Evolutionary conservation across 2,888 invertebrate species (phyloP), one percentile per base, ranked within the genome.

Genomic region (Agrotis clavis): DNA sequence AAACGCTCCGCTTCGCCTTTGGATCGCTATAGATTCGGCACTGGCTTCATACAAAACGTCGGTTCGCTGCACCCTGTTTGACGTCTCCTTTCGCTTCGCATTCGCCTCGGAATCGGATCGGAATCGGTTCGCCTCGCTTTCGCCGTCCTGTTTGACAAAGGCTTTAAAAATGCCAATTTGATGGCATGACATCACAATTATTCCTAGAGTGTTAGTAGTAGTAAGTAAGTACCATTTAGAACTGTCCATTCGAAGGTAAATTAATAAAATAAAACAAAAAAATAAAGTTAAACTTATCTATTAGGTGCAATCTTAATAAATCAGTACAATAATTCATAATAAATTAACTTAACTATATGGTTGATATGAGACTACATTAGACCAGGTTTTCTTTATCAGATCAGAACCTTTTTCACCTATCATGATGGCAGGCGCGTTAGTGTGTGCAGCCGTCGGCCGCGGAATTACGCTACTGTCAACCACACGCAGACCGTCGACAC

Each of bases 381-480:
- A 89, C 97, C 96, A 97, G 35, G 96, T 94, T 60, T 92, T 90
- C 90, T 96, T 97, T 70, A 98, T 97, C 90, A 98, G 93, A 90
- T 98, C 97, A 0, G 97, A 97, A 5, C 97, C 97, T 86, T 97
- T 98, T 91, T 98, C 98, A 5, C 97, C 98, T 56, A 98, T 97
- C 97, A 98, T 97, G 53, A 97, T 96, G 0, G 97, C 96, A 0
- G 97, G 97, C 0, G 97, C 97, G 88, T 97, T 97, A 2, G 97
- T 97, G 85, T 98, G 97, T 1, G 97, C 97, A 16, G 97, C 95
- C 4, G 97, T 95, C 16, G 97, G 96, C 16, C 96, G 92, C 0
- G 98, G 98, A 80, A 97, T 97, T 63, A 98, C 92, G 86, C 98
- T 98, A n/a, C 97, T 96, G 90, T 98, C 98, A 0, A 96, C 97